These are phyloP conservation scores for Crotalus adamanteus DNA, from an alignment of 2,797 vertebrate genomes.

Conservation along the genomic window DNA sequence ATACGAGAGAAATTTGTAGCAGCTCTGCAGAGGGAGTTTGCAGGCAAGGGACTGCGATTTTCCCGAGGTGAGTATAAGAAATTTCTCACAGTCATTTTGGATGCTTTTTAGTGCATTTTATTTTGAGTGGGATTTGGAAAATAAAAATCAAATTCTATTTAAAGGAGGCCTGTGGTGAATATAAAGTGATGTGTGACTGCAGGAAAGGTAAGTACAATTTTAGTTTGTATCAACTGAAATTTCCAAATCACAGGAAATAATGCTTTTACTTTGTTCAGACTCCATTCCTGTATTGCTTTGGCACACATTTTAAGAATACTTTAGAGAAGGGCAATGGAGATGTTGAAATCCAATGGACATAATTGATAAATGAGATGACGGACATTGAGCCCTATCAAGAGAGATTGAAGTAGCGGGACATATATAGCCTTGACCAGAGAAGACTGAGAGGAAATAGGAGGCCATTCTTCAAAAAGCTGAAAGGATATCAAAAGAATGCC, in stretches of 20 bases:
- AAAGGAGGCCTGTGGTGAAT: not conserved
- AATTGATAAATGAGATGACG: not conserved
- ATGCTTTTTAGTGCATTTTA: not conserved
- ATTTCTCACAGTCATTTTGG: slow-evolving; percentile 10
- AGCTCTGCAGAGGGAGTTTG: slow-evolving; percentile 91
- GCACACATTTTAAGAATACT: not conserved
- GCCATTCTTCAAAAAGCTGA: not conserved
- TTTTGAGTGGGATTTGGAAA: not conserved
- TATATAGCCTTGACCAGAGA: not conserved
- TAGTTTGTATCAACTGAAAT: not conserved
- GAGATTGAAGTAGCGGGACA: not conserved
- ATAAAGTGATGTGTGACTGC: not conserved
- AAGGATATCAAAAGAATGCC: not conserved
- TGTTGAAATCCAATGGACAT: not conserved
- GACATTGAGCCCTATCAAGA: not conserved
- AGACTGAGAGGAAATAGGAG: not conserved
- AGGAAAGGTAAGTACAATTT: not conserved
- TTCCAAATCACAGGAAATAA: not conserved
- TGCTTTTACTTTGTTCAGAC: not conserved
- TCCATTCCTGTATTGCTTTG: not conserved
- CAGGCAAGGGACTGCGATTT: slow-evolving; percentile 91
- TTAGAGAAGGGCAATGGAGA: not conserved
- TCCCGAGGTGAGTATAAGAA: slow-evolving; percentile 79
- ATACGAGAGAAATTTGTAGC: slow-evolving; percentile 96
- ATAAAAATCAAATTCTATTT: not conserved